Base-by-base conservation (phyloP, 1,140 invertebrate genomes). In the Micrasema longulum region DNA sequence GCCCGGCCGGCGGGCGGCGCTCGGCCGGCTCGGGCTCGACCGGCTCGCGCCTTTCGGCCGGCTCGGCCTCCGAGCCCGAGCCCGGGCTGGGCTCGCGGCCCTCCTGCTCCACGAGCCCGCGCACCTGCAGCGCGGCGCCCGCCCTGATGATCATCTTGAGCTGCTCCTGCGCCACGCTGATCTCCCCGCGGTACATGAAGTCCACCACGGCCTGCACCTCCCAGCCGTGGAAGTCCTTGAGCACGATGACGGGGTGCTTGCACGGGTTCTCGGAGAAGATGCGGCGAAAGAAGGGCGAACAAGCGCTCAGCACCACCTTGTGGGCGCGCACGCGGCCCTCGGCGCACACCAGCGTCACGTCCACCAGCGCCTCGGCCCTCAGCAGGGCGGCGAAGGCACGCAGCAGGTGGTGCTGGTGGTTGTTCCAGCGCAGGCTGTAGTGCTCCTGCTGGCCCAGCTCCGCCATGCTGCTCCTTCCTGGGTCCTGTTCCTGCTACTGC, bases 141-240 rank as follows among this genome's bases (percentile, higher is more conserved):
- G 93, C 94, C 77, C 92, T 91, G 77, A 97, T 93, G 52, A 97
- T 85, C 9, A 90, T 90, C 20, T 91, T 87, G 0, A 96, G 84
- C 38, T 94, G 92, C 73, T 95, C 93, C 76, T 95, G 92, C 0
- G 90, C 90, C 1, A 96, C 93, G 62, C 91, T 92, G 60, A 96
- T 94, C 83, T 96, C 93, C 26, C 95, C 95, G 62, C 92, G 90
- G 84, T 96, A 96, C 93, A 96, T 97, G 76, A 97, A 97, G 82
- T 95, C 93, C 48, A 96, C 91, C 23, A 96, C 91, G 5, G 93
- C 93, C 78, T 94, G 91, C 41, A 96, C 89, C 76, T 96, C 94
- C 88, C 93, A 92, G 66, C 91, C 92, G 77, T 89, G 88, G 77
- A 95, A 93, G 82, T 96, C 95, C 82, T 96, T 96, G 16, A 96